These are phyloP conservation scores for Setipinna tenuifilis DNA, from an alignment of 2,797 vertebrate species.

Conservation along the genomic window DNA sequence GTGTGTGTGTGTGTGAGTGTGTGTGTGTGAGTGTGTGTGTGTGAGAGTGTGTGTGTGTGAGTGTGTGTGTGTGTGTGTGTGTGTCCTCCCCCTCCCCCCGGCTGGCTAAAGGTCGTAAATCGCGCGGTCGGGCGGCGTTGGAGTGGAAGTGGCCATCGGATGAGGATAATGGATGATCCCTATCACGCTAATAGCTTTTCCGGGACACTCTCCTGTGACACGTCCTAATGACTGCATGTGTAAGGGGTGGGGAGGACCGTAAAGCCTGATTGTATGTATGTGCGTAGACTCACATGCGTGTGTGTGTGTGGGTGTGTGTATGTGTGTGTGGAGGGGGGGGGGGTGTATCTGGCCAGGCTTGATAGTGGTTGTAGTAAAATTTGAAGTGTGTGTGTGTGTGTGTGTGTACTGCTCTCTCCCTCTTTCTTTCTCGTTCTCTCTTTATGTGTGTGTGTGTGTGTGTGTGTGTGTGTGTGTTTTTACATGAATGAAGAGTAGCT, in stretches of 20 bases:
- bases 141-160: conserved; percentile 32
- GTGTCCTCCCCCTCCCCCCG: not conserved
- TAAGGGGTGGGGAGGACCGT: not conserved
- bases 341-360: not conserved
- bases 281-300: not conserved
- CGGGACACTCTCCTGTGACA: conserved; percentile 11
- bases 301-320: not conserved
- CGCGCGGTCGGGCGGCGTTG: no score
- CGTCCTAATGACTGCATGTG: not conserved
- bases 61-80: not conserved
- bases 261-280: not conserved
- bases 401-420: not conserved
- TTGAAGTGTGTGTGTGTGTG: not conserved
- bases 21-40: no score
- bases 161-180: conserved; percentile 37
- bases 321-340: not conserved
- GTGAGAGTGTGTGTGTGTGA: not conserved
- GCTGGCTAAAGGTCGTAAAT: not conserved
- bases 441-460: not conserved
- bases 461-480: not conserved
- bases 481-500: not conserved
- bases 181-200: conserved; percentile 33
- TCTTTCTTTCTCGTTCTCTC: not conserved
- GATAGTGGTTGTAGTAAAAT: not conserved
- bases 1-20: conserved; percentile 1